These are phyloP conservation scores for Agelaius tricolor DNA, from an alignment of 2,113 vertebrate species.

Conservation along the genomic window DNA sequence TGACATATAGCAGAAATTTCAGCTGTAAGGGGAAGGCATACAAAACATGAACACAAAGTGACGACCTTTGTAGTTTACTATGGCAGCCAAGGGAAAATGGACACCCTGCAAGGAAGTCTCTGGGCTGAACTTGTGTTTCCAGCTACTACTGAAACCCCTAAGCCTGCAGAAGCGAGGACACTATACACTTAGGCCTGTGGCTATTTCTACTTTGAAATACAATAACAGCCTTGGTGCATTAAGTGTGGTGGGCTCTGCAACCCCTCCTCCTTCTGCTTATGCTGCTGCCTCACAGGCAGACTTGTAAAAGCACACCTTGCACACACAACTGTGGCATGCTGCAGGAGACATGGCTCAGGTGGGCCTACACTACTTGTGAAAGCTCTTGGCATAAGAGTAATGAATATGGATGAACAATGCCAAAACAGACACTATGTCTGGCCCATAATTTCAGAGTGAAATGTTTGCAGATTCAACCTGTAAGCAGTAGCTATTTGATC, in stretches of 20 bases:
- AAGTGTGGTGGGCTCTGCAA: background rate
- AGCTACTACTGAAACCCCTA: background rate
- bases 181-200: background rate
- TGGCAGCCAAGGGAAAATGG: background rate
- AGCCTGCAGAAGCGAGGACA: background rate
- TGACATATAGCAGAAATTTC: conserved; percentile 99
- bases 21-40: conserved; percentile 88
- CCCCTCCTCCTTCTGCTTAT: background rate
- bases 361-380: background rate
- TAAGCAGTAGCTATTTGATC: background rate
- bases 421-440: background rate
- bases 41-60: conserved; percentile 74
- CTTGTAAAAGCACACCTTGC: background rate
- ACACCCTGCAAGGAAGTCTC: background rate
- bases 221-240: background rate
- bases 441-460: background rate
- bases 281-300: background rate
- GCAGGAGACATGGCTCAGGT: background rate
- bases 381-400: background rate
- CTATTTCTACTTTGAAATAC: background rate
- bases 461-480: background rate
- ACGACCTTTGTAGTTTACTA: background rate
- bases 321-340: background rate
- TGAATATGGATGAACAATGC: background rate
- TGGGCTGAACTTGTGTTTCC: background rate